Evolutionary conservation across 1,140 invertebrate species (phyloP).

Genomic region (Pollicipes pollicipes): DNA sequence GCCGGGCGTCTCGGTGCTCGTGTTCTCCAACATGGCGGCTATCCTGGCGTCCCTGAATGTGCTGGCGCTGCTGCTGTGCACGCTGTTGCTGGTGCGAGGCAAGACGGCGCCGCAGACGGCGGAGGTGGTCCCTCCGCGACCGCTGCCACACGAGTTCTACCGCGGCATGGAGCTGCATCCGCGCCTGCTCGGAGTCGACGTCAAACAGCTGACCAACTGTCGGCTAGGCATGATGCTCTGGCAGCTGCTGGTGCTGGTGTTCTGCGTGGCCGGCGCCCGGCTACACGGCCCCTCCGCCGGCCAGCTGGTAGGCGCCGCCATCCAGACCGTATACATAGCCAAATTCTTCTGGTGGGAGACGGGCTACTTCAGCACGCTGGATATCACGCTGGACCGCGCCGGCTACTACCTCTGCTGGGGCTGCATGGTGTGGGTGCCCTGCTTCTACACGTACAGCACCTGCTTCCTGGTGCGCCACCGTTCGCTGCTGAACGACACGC

Average conservation of each 20-base stretch:
- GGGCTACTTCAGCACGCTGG: slow-evolving; percentile 42
- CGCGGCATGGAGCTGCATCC: slow-evolving; percentile 40
- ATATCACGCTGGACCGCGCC: slow-evolving; percentile 40
- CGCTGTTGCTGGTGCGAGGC: slow-evolving; percentile 19
- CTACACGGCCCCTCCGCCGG: slow-evolving; percentile 29
- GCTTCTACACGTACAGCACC: slow-evolving; percentile 35
- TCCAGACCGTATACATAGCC: slow-evolving; percentile 36
- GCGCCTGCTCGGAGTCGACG: slow-evolving; percentile 30
- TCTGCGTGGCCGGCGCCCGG: slow-evolving; percentile 24
- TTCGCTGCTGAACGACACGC: slow-evolving; percentile 15
- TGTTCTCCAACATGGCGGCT: slow-evolving; percentile 25
- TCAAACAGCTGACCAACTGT: slow-evolving; percentile 32
- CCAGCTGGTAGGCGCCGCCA: slow-evolving; percentile 27
- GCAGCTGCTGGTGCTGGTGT: slow-evolving; percentile 33
- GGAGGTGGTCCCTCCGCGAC: slow-evolving; percentile 24
- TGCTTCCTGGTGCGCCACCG: slow-evolving; percentile 36
- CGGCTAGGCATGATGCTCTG: slow-evolving; percentile 39
- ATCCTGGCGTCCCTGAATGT: slow-evolving; percentile 33
- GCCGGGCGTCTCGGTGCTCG: not conserved
- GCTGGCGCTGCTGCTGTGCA: slow-evolving; percentile 33
- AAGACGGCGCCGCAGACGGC: slow-evolving; percentile 18
- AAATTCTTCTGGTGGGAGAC: slow-evolving; percentile 46
- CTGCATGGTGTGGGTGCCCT: slow-evolving; percentile 36
- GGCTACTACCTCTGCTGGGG: slow-evolving; percentile 44
- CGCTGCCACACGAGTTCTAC: slow-evolving; percentile 36